Percentiles rank a stretch among this genome's conserved stretches.
Evolutionary conservation across 2,888 invertebrate species (phyloP).

Genomic region (Chloroclystis v-ata): DNA sequence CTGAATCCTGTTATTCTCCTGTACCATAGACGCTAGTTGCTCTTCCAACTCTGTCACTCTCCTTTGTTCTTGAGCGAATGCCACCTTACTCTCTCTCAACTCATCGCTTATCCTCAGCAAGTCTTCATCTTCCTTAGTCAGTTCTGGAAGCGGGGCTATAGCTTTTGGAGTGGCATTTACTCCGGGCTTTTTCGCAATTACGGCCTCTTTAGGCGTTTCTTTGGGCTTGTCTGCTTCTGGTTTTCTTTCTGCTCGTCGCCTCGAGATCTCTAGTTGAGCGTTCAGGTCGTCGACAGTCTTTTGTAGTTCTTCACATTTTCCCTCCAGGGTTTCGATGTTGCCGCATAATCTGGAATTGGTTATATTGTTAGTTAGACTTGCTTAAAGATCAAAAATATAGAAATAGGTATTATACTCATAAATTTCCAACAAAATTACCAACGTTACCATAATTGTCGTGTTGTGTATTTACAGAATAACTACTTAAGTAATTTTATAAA

Average conservation of each 20-base stretch:
- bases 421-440: too few relatives aligned
- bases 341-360: constrained; percentile 79
- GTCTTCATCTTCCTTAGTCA: constrained; percentile 73
- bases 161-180: constrained; percentile 54
- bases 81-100: constrained; percentile 82
- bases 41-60: constrained; percentile 86
- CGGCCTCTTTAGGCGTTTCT: constrained; percentile 55
- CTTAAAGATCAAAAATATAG: too few relatives aligned
- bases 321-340: constrained; percentile 88
- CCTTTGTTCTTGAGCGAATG: constrained; percentile 84
- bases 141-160: constrained; percentile 65
- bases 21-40: constrained; percentile 83
- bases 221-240: constrained; percentile 66
- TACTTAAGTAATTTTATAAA: too few relatives aligned
- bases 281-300: constrained; percentile 87
- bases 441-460: too few relatives aligned
- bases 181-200: constrained; percentile 45
- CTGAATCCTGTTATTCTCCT: constrained; percentile 84
- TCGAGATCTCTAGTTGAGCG: constrained; percentile 78
- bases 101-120: constrained; percentile 81
- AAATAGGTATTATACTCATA: too few relatives aligned
- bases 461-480: too few relatives aligned
- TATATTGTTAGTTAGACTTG: too few relatives aligned
- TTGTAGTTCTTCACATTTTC: constrained; percentile 89
- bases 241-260: constrained; percentile 77